Base-by-base conservation (phyloP, 2,888 invertebrate genomes). In the Endomychus coccineus region DNA sequence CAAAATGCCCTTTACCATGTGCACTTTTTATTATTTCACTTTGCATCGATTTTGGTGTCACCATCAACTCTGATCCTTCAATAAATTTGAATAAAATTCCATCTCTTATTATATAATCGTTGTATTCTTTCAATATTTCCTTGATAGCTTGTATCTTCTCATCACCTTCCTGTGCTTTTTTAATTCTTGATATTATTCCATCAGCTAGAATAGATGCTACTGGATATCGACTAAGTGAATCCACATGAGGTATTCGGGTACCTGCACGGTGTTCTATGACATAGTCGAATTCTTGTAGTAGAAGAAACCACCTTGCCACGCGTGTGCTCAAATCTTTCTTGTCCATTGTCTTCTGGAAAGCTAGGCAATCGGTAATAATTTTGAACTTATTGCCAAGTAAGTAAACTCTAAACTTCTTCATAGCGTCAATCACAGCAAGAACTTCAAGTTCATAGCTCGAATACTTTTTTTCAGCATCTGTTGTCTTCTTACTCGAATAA, bases 391-490 rank as follows among this genome's bases (percentile, higher is more conserved):
- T 40, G 2, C 52, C 50, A 1, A 44, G 16, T 6, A 56, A 32
- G 41, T 55, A 56, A 10, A 48, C 39, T 4, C 48, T 36, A 30
- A 54, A 55, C 21, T 49, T 35, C 19, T 47, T 34, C 4, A 55
- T 14, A 1, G 58, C 42, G 39, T 52, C 43, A 13, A 56, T 40
- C 3, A 55, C 49, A 2, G 51, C 48, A 10, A 54, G 38, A 1
- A 46, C 48, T 35, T 58, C 56, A 2, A 57, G 28, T 24, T 59
- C 56, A 42, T 46, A 56, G 34, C 55, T 53, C 13, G 54, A 51
- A 35, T 49, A 55, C 29, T 46, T 45, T 4, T 48, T 22, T 24
- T 55, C 56, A 1, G 34, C 19, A 1, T 36, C 40, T 4, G 51
- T 49, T 3, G 51, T 52, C 19, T 52, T 36, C 25, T 50, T 50